Conservation (phyloP, 2,888 invertebrate genomes). For the Harpalus rubripes region DNA sequence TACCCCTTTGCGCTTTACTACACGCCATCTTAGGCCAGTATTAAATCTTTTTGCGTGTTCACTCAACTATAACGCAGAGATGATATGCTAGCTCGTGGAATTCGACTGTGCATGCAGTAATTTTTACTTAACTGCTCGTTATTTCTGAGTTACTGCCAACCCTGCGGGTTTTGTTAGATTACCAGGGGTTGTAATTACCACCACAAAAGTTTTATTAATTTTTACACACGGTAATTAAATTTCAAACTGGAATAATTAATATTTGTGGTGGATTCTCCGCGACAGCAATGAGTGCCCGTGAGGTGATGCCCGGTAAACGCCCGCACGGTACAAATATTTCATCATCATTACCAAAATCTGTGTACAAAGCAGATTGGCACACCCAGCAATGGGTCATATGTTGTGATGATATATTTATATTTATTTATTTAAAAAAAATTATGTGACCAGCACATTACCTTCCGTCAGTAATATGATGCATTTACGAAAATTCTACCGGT, state of each 20-base stretch:
- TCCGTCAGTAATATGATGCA: too few relatives aligned
- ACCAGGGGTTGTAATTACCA: neutral
- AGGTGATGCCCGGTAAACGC: too few relatives aligned
- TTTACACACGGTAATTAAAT: neutral
- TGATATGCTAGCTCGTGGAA: constrained; percentile 28
- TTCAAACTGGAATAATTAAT: neutral
- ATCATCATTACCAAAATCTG: too few relatives aligned
- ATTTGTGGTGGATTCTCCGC: too few relatives aligned
- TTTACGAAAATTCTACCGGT: too few relatives aligned
- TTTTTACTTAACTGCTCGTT: constrained; percentile 41
- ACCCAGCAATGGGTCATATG: too few relatives aligned
- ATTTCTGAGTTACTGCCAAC: constrained; percentile 13
- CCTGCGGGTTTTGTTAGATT: neutral
- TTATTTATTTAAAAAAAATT: too few relatives aligned
- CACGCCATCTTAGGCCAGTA: constrained; percentile 21
- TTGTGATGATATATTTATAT: too few relatives aligned
- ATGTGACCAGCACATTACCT: too few relatives aligned
- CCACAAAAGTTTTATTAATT: constrained; percentile 16
- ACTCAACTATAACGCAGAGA: constrained; percentile 26
- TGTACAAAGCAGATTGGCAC: too few relatives aligned
- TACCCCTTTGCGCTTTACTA: constrained; percentile 21
- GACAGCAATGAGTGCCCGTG: too few relatives aligned
- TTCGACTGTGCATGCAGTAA: constrained; percentile 4
- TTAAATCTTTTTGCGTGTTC: constrained; percentile 50
- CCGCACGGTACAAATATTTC: too few relatives aligned